These are phyloP conservation scores for Engraulis encrasicolus DNA, from an alignment of 2,113 vertebrate species.

Conservation along the genomic window DNA sequence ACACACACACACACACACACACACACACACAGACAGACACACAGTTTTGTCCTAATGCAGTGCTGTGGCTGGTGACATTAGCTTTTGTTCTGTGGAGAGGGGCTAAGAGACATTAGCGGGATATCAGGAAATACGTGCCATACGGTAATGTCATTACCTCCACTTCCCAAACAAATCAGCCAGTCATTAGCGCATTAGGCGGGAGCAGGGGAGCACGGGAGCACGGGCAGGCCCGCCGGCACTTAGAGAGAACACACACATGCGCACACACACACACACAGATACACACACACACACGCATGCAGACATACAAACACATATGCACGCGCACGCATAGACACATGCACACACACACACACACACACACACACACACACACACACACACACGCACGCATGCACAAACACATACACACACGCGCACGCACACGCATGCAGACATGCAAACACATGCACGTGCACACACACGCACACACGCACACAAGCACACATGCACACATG, in stretches of 20 bases:
- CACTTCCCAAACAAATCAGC: background rate
- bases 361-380: background rate
- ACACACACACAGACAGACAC: no score
- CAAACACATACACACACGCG: background rate
- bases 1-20: no score
- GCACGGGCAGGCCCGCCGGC: background rate
- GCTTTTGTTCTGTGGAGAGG: background rate
- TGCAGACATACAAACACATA: background rate
- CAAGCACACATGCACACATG: background rate
- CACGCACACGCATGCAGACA: no score
- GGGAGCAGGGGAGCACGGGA: background rate
- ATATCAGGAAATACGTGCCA: slow-evolving; percentile 26
- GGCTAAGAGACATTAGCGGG: slow-evolving; percentile 31
- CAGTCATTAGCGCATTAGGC: background rate
- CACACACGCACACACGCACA: background rate
- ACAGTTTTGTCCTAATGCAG: background rate
- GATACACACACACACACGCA: no score
- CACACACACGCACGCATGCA: background rate
- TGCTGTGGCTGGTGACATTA: background rate
- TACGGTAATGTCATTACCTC: slow-evolving; percentile 19
- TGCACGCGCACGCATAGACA: background rate
- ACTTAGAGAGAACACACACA: background rate
- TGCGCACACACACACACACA: background rate
- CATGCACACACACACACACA: background rate
- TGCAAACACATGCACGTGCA: slow-evolving; percentile 1